Conservation (phyloP, 2,888 invertebrate genomes). For the Elaeidobius kamerunicus region DNA sequence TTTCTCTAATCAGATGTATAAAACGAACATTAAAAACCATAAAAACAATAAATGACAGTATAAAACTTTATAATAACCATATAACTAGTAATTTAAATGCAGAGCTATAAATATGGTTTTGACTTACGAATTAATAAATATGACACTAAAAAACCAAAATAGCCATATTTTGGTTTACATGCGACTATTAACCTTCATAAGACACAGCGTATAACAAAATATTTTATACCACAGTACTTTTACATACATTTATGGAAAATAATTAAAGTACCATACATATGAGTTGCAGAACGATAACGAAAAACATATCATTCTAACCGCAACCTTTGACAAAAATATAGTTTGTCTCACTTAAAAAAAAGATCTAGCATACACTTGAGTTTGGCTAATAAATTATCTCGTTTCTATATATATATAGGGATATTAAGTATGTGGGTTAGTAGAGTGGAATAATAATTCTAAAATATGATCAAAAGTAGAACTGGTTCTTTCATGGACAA, state of each 20-base stretch:
- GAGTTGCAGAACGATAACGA: too few relatives aligned
- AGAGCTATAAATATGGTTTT: constrained; percentile 8
- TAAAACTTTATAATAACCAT: constrained; percentile 10
- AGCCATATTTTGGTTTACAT: background rate
- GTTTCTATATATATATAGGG: background rate
- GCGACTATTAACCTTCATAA: background rate
- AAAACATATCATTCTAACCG: background rate
- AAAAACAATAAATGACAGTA: constrained; percentile 22
- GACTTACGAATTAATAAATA: constrained; percentile 1
- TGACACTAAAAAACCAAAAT: background rate
- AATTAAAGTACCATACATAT: too few relatives aligned
- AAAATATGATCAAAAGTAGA: background rate
- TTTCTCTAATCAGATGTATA: constrained; percentile 23
- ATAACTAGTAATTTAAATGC: constrained; percentile 12
- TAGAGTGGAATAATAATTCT: background rate
- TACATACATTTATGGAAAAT: too few relatives aligned
- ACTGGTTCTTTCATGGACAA: too few relatives aligned
- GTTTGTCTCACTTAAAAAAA: background rate
- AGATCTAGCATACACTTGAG: background rate
- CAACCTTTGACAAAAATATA: background rate
- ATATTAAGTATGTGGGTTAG: background rate
- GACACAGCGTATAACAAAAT: background rate
- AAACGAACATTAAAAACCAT: constrained; percentile 19
- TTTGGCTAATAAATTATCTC: background rate
- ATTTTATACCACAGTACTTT: too few relatives aligned